A percentile compares a stretch with the other conserved stretches of the same genome.
Conservation (phyloP, 2,888 invertebrate genomes). For the Drosophila testacea region DNA sequence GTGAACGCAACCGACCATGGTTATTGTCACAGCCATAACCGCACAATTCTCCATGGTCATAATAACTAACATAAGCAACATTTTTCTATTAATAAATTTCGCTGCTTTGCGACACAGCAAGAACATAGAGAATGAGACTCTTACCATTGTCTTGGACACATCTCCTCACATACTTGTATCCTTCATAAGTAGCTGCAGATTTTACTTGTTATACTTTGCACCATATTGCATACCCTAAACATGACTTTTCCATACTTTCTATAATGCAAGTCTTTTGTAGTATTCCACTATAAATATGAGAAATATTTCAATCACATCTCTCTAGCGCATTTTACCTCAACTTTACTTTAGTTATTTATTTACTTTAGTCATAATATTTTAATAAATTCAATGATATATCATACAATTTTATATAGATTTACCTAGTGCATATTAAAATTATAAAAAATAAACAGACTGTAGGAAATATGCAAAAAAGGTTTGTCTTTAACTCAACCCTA, state of each 20-base stretch:
- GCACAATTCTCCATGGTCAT: slow-evolving; percentile 18
- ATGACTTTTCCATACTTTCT: too few relatives aligned
- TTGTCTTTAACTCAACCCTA: slow-evolving; percentile 15
- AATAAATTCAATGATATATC: neutral
- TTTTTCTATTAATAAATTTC: slow-evolving; percentile 7
- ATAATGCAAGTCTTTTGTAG: too few relatives aligned
- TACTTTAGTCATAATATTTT: too few relatives aligned
- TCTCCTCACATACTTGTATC: neutral
- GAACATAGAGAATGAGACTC: neutral
- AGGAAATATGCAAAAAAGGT: slow-evolving; percentile 3
- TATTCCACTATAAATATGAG: too few relatives aligned
- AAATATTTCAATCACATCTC: too few relatives aligned
- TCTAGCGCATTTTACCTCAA: too few relatives aligned
- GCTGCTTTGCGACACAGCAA: slow-evolving; percentile 3
- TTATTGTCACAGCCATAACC: slow-evolving; percentile 40
- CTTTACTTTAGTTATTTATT: too few relatives aligned
- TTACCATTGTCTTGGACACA: slow-evolving; percentile 3
- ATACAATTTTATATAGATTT: neutral
- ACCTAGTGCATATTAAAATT: slow-evolving; percentile 3
- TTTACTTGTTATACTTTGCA: too few relatives aligned
- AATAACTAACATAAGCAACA: slow-evolving; percentile 10
- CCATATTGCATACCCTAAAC: too few relatives aligned
- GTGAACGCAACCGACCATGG: slow-evolving; percentile 48
- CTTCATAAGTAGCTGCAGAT: neutral
- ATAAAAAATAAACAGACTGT: neutral